These are phyloP conservation scores for Dryas iulia DNA, from an alignment of 1,140 invertebrate species.

Conservation along the genomic window DNA sequence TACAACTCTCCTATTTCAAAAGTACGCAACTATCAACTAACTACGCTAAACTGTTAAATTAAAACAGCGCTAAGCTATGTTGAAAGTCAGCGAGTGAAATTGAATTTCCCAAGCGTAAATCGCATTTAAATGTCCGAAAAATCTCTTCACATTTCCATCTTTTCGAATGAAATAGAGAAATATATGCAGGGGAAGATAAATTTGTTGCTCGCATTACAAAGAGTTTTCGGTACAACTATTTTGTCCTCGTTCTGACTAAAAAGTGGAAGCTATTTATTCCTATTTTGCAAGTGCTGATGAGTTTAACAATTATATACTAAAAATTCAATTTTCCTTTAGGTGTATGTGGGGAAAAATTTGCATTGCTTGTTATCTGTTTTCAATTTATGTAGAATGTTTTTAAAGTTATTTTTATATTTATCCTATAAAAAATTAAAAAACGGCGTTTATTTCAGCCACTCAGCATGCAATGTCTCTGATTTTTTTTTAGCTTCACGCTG, in stretches of 20 bases:
- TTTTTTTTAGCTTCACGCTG: no score
- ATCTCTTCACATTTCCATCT: slow-evolving; percentile 1
- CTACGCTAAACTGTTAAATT: background rate
- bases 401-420: no score
- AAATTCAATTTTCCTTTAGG: background rate
- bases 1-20: no score
- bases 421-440: no score
- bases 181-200: background rate
- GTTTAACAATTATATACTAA: background rate
- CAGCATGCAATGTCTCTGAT: no score
- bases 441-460: no score
- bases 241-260: background rate
- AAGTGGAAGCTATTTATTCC: background rate
- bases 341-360: background rate
- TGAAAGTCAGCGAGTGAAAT: background rate
- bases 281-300: background rate
- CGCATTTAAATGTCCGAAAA: background rate
- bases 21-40: background rate
- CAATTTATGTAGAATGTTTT: no score
- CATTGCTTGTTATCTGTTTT: background rate
- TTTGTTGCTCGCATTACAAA: background rate
- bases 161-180: slow-evolving; percentile 9
- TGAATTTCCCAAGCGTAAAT: background rate
- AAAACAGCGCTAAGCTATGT: background rate
- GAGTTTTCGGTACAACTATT: background rate